These are phyloP conservation scores for Thamnophis sirtalis DNA, from an alignment of 2,113 vertebrate species.

Conservation along the genomic window DNA sequence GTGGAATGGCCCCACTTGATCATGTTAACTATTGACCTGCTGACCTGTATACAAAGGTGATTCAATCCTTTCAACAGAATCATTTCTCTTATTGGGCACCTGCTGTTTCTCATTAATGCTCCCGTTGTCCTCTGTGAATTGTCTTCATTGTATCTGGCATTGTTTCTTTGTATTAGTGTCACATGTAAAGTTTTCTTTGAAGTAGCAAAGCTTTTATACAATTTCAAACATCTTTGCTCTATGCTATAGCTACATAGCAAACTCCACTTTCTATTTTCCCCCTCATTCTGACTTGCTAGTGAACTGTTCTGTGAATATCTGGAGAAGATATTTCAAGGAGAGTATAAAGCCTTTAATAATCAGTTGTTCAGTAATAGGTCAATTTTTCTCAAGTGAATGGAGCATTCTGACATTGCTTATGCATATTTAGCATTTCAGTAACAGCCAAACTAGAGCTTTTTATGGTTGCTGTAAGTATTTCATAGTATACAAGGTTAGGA, in stretches of 20 bases:
- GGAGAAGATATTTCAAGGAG: not conserved
- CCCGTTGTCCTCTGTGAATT: not conserved
- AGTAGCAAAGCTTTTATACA: not conserved
- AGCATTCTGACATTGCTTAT: not conserved
- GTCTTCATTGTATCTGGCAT: not conserved
- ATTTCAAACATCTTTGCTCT: not conserved
- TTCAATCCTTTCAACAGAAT: not conserved
- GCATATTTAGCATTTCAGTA: not conserved
- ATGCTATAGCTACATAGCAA: not conserved
- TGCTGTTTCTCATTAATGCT: not conserved
- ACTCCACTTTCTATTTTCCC: not conserved
- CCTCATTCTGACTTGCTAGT: not conserved
- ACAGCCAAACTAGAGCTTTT: not conserved
- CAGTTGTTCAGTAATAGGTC: not conserved
- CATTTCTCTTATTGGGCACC: not conserved
- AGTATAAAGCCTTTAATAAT: not conserved
- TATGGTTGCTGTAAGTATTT: not conserved
- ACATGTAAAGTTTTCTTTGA: not conserved
- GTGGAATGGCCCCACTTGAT: not conserved
- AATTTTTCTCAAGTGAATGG: not conserved
- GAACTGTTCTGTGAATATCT: not conserved
- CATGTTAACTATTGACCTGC: not conserved
- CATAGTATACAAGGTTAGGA: not conserved
- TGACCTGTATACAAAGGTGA: not conserved
- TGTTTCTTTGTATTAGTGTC: not conserved